Evolutionary conservation across 2,797 vertebrate genomes (phyloP), one percentile per base, ranked within the genome.

Genomic region (Meda fulgida): DNA sequence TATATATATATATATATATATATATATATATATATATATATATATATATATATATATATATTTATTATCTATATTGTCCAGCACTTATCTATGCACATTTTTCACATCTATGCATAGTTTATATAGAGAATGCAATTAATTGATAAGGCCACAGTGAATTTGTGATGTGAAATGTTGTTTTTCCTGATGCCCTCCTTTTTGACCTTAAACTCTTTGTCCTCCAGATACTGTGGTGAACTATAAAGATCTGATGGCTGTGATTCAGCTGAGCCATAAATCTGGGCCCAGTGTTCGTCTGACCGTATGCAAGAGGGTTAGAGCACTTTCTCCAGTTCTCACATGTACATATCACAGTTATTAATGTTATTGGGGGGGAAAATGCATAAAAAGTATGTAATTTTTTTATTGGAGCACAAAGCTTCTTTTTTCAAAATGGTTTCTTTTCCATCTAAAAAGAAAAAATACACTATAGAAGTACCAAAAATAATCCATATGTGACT

Each of bases 211-310:
- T 66, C 84, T 81, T 83, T 93, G 71, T 90, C 81, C 70, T 91
- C 7, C 93, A 99, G 98, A 99, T 94, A 89, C 94, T 55, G 93
- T 93, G 87, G 95, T 98, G 93, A 99, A 96, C 95, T 98, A 96
- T 90, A 98, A 95, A 92, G 98, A 99, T 92, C 94, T 99, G 67
- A 94, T 99, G 93, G 95, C 98, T 88, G 92, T 99, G 88, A 94
- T 98, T 60, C 96, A 98, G 91, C 94, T 99, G 89, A 96, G 96
- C 65, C 97, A 98, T 88, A 96, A 95, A 83, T 95, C 97, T 0
- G 93, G 96, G 80, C 89, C 96, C 84, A 95, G 93, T 0, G 89
- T 98, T 48, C 96, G 98, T 87, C 95, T 99, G 86, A 91, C 96
- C 29, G 95, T 98, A 90, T 99, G 97, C 91, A 97, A 96, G 92